Conservation (phyloP, 2,888 invertebrate genomes). For the Eulithis prunata region DNA sequence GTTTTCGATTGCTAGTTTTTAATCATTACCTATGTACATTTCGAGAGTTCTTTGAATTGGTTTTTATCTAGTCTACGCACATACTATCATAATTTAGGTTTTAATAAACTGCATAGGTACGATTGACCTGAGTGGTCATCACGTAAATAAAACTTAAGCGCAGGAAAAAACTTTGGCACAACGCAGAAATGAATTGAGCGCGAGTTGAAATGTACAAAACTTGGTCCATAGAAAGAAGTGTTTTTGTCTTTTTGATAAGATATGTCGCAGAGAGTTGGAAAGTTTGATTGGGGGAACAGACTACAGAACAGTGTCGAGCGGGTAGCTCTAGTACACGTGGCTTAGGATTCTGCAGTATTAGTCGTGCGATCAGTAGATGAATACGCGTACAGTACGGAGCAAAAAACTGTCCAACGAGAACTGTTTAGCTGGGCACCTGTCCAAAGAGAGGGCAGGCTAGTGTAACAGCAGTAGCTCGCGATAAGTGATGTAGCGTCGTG, state of each 20-base stretch:
- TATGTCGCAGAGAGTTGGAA: not conserved
- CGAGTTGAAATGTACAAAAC: not conserved
- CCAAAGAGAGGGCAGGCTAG: too few relatives aligned
- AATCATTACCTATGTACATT: not conserved
- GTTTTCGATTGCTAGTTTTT: conserved; percentile 9
- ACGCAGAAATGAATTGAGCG: conserved; percentile 2
- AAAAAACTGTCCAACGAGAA: too few relatives aligned
- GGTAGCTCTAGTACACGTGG: too few relatives aligned
- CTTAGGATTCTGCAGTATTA: too few relatives aligned
- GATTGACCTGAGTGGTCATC: not conserved
- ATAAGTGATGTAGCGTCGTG: too few relatives aligned
- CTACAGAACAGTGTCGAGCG: too few relatives aligned
- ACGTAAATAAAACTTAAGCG: not conserved
- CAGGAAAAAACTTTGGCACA: conserved; percentile 19
- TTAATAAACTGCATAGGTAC: not conserved
- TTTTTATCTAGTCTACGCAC: conserved; percentile 1
- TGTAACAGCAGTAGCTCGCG: too few relatives aligned
- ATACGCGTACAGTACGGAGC: too few relatives aligned
- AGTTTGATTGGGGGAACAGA: too few relatives aligned
- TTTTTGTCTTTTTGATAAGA: not conserved
- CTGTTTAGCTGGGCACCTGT: too few relatives aligned
- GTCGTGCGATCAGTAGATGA: too few relatives aligned
- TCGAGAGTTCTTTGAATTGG: not conserved
- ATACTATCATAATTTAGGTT: not conserved
- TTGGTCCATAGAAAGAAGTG: not conserved